A percentile compares a stretch with the other conserved stretches of the same genome.
These are phyloP conservation scores for Acanthaster planci DNA, from an alignment of 35 echinoderm and acorn worm genomes.

Conservation along the genomic window DNA sequence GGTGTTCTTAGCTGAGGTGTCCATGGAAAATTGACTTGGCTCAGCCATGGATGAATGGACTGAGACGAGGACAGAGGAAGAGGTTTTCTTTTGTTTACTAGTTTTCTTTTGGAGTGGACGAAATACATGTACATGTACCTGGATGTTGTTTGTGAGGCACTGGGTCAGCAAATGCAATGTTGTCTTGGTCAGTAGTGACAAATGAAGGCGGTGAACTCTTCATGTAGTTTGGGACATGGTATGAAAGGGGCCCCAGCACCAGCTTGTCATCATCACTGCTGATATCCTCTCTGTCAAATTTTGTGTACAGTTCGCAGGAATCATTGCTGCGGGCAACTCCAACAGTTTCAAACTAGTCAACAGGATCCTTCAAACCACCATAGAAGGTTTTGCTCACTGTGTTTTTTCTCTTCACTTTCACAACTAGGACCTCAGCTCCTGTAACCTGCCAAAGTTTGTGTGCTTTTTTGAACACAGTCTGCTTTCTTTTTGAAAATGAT, in stretches of 20 bases:
- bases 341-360: neutral
- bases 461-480: neutral
- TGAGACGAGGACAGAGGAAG: too few species aligned
- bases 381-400: neutral
- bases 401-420: neutral
- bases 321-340: neutral
- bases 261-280: neutral
- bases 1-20: too few species aligned
- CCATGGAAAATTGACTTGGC: too few species aligned
- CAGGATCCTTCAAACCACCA: neutral
- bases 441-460: neutral
- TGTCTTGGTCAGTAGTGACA: too few species aligned
- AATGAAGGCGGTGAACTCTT: neutral
- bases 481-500: neutral
- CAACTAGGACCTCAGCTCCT: conserved; percentile 1
- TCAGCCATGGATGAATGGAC: too few species aligned
- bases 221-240: neutral
- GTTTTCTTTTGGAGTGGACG: too few species aligned
- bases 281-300: neutral
- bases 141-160: too few species aligned
- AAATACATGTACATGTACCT: too few species aligned
- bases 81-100: too few species aligned
- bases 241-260: neutral
- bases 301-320: neutral
- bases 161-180: too few species aligned